Evolutionary conservation across 2,888 invertebrate genomes (phyloP).

Genomic region (Nephrotoma appendiculata): DNA sequence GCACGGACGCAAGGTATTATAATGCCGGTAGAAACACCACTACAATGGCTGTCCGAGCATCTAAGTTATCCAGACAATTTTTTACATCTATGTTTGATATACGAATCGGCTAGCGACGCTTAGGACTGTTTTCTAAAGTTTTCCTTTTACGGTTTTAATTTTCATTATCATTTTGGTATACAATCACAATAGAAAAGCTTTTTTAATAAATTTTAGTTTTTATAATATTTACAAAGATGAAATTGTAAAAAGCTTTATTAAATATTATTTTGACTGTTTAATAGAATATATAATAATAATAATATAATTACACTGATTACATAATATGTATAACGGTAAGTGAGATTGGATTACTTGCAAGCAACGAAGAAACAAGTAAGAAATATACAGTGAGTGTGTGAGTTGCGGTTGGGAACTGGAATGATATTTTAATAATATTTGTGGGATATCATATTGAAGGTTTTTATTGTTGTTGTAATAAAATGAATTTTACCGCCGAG

Average conservation of each 20-base stretch:
- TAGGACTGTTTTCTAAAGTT: not conserved
- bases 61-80: slow-evolving; percentile 98
- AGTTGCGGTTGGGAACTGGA: not conserved
- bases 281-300: not conserved
- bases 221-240: not conserved
- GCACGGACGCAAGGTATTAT: slow-evolving; percentile 80
- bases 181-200: not conserved
- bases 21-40: slow-evolving; percentile 73
- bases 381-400: not conserved
- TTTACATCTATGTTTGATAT: slow-evolving; percentile 62
- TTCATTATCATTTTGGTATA: not conserved
- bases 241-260: not conserved
- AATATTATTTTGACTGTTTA: not conserved
- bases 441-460: not conserved
- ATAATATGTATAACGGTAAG: not conserved
- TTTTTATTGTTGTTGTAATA: not conserved
- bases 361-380: not conserved
- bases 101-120: slow-evolving; percentile 13
- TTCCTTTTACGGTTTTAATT: too few relatives aligned
- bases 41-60: slow-evolving; percentile 96
- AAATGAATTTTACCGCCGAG: not conserved
- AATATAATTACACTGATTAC: not conserved
- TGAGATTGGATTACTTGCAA: not conserved
- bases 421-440: not conserved
- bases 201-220: not conserved